These are phyloP conservation scores for Anorthoa munda DNA, from an alignment of 2,888 invertebrate genomes.

Conservation along the genomic window DNA sequence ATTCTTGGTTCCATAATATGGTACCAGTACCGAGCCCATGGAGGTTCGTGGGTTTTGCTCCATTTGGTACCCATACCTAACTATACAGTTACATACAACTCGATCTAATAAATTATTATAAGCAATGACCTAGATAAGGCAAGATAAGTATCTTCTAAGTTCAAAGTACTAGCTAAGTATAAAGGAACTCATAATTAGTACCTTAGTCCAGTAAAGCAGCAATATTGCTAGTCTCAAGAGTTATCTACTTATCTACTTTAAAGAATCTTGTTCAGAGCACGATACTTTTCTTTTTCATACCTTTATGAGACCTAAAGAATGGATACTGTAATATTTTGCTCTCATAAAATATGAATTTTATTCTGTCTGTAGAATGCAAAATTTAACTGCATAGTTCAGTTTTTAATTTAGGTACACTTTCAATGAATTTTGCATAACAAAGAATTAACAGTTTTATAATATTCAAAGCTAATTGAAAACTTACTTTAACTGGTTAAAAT, in stretches of 20 bases:
- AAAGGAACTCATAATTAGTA: conserved; percentile 1
- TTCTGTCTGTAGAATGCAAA: too few relatives aligned
- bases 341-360: not conserved
- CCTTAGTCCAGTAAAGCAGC: not conserved
- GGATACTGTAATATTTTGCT: not conserved
- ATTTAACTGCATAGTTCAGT: not conserved
- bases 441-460: conserved; percentile 10
- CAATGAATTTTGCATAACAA: conserved; percentile 39
- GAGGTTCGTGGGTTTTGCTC: too few relatives aligned
- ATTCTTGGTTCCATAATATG: too few relatives aligned
- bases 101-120: not conserved
- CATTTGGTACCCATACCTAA: not conserved
- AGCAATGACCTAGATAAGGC: not conserved
- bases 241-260: not conserved
- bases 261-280: not conserved
- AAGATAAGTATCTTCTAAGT: not conserved
- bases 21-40: too few relatives aligned
- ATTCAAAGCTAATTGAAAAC: conserved; percentile 43
- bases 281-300: not conserved
- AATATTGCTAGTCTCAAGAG: not conserved
- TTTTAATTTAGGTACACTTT: conserved; percentile 2
- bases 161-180: not conserved
- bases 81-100: not conserved
- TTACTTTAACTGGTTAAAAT: conserved; percentile 48
- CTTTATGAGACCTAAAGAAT: not conserved